Base-by-base conservation (phyloP, 2,888 invertebrate genomes). In the Drosophila gaucha region DNA sequence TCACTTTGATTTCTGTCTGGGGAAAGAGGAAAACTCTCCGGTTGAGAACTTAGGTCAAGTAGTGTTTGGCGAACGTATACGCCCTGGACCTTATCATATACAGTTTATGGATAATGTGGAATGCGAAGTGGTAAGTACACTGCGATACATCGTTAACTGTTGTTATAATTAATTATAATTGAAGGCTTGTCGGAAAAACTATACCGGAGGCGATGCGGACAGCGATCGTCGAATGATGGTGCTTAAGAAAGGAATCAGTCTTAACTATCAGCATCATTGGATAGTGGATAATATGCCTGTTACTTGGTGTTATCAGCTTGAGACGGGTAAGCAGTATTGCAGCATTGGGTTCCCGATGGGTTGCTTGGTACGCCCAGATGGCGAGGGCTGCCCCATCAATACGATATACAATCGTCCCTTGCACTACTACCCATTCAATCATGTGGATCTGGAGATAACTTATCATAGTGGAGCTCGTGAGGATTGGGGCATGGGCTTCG, bases 201-300 rank as follows among this genome's bases (percentile, higher is more conserved):
- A 99, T 89, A 93, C 92, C 35, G 94, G 94, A 0, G 94, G 94
- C 0, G 93, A 94, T 74, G 90, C 93, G 0, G 94, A 94, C 10
- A 93, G 95, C 46, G 93, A 94, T 41, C 94, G 95, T 68, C 95
- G 95, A 80, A 92, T 99, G 83, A 95, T 96, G 86, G 94, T 96
- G 14, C 93, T 99, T 62, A 96, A 96, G 91, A 96, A 96, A 92
- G 99, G 98, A 65, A 97, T 98, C 93, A 95, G 96, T 64, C 93
- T 98, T 54, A 99, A 99, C 91, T 99, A 99, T 92, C 97, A 99
- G 88, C 99, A 99, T 92, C 99, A 99, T 92, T 99, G 99, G 99
- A 97, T 97, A 86, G 94, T 97, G 69, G 99, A 99, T 92, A 99
- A 99, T 91, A 99, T 99, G 99, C 99, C 99, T 0, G 97, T 99